These are phyloP conservation scores for Maniola hyperantus DNA, from an alignment of 2,888 invertebrate genomes.

Conservation along the genomic window DNA sequence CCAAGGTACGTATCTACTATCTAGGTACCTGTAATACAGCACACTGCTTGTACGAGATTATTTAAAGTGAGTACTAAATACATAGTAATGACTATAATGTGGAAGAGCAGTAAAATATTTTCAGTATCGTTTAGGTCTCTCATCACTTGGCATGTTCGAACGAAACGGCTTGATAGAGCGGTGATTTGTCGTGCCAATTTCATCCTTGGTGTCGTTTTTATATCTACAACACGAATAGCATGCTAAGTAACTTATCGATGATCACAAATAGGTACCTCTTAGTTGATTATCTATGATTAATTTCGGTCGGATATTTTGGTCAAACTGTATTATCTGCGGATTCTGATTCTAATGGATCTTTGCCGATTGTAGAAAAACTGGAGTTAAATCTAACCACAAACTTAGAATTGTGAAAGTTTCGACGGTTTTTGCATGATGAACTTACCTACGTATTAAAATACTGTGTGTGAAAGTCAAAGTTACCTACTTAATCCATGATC, in stretches of 20 bases:
- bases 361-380: too few species aligned
- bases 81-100: neutral
- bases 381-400: too few species aligned
- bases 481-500: too few species aligned
- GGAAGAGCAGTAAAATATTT: constrained; percentile 1
- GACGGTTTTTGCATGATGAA: too few species aligned
- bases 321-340: too few species aligned
- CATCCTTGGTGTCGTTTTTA: neutral
- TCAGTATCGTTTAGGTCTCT: constrained; percentile 7
- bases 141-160: neutral
- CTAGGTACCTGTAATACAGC: neutral
- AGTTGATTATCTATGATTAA: too few species aligned
- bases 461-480: too few species aligned
- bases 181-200: neutral
- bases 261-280: too few species aligned
- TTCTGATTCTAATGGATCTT: too few species aligned
- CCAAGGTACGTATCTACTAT: neutral
- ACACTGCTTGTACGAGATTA: neutral
- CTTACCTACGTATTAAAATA: too few species aligned
- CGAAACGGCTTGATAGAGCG: neutral
- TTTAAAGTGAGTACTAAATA: constrained; percentile 6
- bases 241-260: neutral
- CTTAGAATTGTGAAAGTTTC: too few species aligned
- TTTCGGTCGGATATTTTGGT: too few species aligned
- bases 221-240: neutral